Base-by-base conservation (phyloP, 2,113 vertebrate species). In the Mungos mungo region DNA sequence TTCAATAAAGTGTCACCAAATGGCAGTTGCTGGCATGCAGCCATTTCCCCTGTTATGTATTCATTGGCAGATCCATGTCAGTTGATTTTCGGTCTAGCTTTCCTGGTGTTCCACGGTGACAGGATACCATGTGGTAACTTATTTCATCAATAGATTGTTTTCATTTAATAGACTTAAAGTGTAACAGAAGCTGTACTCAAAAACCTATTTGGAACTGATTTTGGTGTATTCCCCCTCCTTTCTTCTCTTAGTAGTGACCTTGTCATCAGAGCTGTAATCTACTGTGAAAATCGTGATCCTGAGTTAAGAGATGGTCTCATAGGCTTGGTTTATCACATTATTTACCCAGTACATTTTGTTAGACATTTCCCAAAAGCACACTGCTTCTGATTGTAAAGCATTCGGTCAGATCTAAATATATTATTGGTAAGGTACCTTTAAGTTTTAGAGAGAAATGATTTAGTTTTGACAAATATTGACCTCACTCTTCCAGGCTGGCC, bases 121-220 rank as follows among this genome's bases (percentile, higher is more conserved):
- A 68, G 80, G 95, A 74, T 63, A 84, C 60, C 80, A 63, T 38
- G 63, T 18, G 38, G 31, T 88, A 89, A 96, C 88, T 91, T 88
- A 92, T 83, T 96, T 76, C 96, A 97, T 97, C 89, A 80, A 90
- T 96, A 69, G 31, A 27, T 92, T 97, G 57, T 93, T 93, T 96
- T 86, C 35, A 90, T 50, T 50, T 84, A 83, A 74, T 97, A 68
- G n/a, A 14, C 29, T 95, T 96, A 41, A 60, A 27, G 92, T 80
- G 23, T 85, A 76, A 96, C 85, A 38, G 33, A 93, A 96, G 50
- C 0, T 0, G 41, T 29, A 35, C 85, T 89, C 66, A 25, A 68
- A 57, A 74, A 92, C 92, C 2, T 19, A 71, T 80, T 54, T 14
- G 71, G 45, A 83, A 90, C 5, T 25, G 10, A 82, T 57, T 10